Conservation (phyloP, 2,113 vertebrate species). For the Carassius auratus region DNA sequence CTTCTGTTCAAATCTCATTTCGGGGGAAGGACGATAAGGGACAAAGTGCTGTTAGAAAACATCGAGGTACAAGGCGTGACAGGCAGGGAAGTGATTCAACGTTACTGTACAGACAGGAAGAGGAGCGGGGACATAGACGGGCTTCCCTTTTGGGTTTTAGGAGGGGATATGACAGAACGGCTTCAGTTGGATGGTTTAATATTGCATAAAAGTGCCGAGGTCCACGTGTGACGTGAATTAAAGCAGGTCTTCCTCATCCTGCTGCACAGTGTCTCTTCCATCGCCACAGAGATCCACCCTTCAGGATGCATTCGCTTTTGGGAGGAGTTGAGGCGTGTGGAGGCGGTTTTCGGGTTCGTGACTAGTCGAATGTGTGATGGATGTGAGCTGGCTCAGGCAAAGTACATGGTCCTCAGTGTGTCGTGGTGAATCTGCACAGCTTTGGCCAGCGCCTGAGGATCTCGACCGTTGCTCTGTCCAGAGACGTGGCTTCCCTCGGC, state of each 20-base stretch:
- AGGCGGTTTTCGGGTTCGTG: constrained; percentile 59
- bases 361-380: constrained; percentile 58
- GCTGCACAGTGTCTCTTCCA: constrained; percentile 77
- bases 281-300: constrained; percentile 74
- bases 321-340: constrained; percentile 55
- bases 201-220: constrained; percentile 98
- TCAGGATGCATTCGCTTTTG: constrained; percentile 77
- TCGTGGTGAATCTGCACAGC: constrained; percentile 99
- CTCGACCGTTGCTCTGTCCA: constrained; percentile 97
- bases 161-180: constrained; percentile 69
- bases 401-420: constrained; percentile 99
- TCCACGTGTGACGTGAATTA: constrained; percentile 63
- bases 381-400: constrained; percentile 82
- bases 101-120: constrained; percentile 24
- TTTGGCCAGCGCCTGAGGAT: constrained; percentile 98
- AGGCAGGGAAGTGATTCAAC: constrained; percentile 71
- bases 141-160: constrained; percentile 51
- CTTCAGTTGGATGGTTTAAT: constrained; percentile 94
- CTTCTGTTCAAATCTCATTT: constrained; percentile 25
- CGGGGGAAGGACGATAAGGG: constrained; percentile 49
- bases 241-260: constrained; percentile 66
- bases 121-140: constrained; percentile 12
- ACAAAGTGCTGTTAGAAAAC: constrained; percentile 83
- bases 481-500: constrained; percentile 99
- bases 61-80: constrained; percentile 84